Base-by-base conservation (phyloP, 2,797 vertebrate genomes). In the Microctenopoma lineatum region DNA sequence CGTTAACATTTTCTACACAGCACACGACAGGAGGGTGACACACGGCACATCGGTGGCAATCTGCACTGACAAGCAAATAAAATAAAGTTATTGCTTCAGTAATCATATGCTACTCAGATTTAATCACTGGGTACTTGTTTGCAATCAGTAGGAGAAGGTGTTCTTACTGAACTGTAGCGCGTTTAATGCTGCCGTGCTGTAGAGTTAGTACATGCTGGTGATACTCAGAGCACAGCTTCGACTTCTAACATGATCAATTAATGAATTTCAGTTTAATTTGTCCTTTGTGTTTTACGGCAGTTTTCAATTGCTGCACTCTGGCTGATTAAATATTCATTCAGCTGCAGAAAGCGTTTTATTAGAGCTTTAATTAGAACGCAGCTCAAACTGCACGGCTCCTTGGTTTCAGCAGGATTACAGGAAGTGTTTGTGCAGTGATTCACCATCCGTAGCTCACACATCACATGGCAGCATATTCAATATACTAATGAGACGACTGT, bases 291-390 rank as follows among this genome's bases (percentile, higher is more conserved):
- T 88, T 77, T 79, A 67, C 56, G 5, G 5, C 53, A 50, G 42
- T 72, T 84, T 85, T 26, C 53, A 75, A 59, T 11, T n/a, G 68
- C 78, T 73, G 84, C 70, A 83, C 69, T 83, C 75, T 47, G 59
- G 59, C 64, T 86, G 86, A 87, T 89, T 89, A 92, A 90, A 91
- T 87, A 88, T 86, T 85, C 38, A 91, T 90, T 80, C 54, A 54
- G 70, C 79, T 57, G 65, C 75, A 75, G 73, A 80, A 70, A 87
- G 85, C 61, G 73, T 83, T 87, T 90, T 79, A 90, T 84, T 83
- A 77, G 77, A 65, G 53, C 69, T 87, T 92, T 87, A 93, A 92
- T 92, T 89, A 89, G 77, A 85, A 77, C 7, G 38, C 14, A 54
- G 62, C 45, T 79, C 68, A 36, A 60, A 58, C 68, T 80, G 81